These are phyloP conservation scores for Lasioglossum zephyrum DNA, from an alignment of 2,888 invertebrate genomes.

Conservation along the genomic window DNA sequence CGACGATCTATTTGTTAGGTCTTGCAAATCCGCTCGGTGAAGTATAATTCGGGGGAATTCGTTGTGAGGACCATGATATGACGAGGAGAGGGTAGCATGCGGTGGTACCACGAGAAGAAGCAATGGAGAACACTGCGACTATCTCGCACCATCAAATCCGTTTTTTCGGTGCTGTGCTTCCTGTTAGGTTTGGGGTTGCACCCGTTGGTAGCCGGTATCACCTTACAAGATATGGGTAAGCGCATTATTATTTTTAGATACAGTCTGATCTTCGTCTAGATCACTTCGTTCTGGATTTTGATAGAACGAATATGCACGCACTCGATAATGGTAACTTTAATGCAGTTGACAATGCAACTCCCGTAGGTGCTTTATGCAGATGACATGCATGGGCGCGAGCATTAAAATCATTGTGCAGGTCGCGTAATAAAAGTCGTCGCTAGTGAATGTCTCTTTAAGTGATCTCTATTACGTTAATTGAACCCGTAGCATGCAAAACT, in stretches of 20 bases:
- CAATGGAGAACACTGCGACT: slow-evolving; percentile 72
- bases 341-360: not conserved
- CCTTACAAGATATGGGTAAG: slow-evolving; percentile 67
- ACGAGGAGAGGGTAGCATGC: slow-evolving; percentile 72
- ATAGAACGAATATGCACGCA: not conserved
- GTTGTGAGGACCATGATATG: slow-evolving; percentile 70
- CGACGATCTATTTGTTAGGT: not conserved
- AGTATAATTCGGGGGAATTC: slow-evolving; percentile 28
- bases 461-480: slow-evolving; percentile 72
- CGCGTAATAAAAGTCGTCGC: slow-evolving; percentile 26
- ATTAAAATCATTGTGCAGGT: slow-evolving; percentile 20
- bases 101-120: slow-evolving; percentile 63
- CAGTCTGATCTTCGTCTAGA: not conserved
- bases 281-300: not conserved
- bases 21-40: not conserved
- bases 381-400: not conserved
- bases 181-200: slow-evolving; percentile 31
- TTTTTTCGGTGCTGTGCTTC: slow-evolving; percentile 44
- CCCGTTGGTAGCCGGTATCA: slow-evolving; percentile 48
- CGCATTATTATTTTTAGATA: not conserved
- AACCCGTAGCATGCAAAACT: slow-evolving; percentile 66
- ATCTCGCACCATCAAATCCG: slow-evolving; percentile 55
- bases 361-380: not conserved
- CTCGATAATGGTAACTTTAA: not conserved
- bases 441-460: slow-evolving; percentile 63